Evolutionary conservation across 2,797 vertebrate genomes (phyloP).

Genomic region (Remorina albescens): DNA sequence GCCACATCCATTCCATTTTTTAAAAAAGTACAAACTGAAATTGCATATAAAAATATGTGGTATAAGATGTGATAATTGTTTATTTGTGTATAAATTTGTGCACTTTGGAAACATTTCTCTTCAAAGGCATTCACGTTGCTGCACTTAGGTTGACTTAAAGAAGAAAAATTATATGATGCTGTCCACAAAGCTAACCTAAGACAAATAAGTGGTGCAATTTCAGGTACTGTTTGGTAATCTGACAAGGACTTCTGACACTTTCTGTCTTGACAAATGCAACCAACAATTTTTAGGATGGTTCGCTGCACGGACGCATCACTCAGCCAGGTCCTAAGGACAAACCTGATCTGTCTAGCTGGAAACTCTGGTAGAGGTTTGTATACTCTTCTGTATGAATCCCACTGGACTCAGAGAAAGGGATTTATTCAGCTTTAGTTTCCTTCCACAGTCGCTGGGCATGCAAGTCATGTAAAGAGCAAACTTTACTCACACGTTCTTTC

Average conservation of each 20-base stretch:
- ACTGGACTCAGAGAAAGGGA: background rate
- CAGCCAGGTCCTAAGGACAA: background rate
- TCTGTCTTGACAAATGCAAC: background rate
- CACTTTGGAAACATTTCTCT: background rate
- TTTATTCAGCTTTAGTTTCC: slow-evolving; percentile 10
- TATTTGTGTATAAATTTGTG: background rate
- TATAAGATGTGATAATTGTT: background rate
- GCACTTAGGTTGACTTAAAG: background rate
- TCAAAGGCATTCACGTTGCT: background rate
- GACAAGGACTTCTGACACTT: background rate
- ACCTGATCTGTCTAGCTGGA: background rate
- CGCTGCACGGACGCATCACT: background rate
- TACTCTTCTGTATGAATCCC: background rate
- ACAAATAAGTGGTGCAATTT: background rate
- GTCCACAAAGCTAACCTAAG: too few relatives aligned
- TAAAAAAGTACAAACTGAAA: background rate
- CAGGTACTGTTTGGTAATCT: background rate
- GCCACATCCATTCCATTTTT: background rate
- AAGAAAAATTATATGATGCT: too few relatives aligned
- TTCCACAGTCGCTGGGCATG: background rate
- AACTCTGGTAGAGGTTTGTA: background rate
- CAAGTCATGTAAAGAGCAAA: background rate
- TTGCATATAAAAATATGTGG: background rate
- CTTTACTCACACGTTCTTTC: slow-evolving; percentile 66
- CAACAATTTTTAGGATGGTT: background rate